Evolutionary conservation across 2,797 vertebrate species (phyloP).

Genomic region (Tragelaphus eurycerus): DNA sequence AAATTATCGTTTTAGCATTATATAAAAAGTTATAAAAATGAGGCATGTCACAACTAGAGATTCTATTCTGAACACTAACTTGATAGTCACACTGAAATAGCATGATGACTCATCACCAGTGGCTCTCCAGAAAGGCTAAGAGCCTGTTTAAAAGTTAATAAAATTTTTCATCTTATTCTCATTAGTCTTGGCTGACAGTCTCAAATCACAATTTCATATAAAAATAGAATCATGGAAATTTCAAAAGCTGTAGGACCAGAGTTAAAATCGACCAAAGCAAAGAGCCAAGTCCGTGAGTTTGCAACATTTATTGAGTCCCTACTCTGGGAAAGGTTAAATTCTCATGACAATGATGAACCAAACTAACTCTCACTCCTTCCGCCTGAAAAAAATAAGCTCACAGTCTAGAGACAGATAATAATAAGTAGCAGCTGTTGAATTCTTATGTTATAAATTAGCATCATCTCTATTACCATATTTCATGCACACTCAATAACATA

Average conservation of each 20-base stretch:
- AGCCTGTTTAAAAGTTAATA: constrained; percentile 72
- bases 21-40: constrained; percentile 70
- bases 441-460: not conserved
- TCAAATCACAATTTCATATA: constrained; percentile 50
- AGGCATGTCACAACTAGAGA: constrained; percentile 55
- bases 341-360: not conserved
- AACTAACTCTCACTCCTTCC: not conserved
- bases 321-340: not conserved
- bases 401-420: not conserved
- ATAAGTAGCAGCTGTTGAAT: not conserved
- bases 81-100: constrained; percentile 61
- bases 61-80: constrained; percentile 61
- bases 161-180: constrained; percentile 60
- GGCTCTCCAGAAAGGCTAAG: constrained; percentile 52
- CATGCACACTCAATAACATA: not conserved
- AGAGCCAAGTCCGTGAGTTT: not conserved
- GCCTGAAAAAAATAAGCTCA: not conserved
- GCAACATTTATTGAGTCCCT: not conserved
- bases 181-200: constrained; percentile 66
- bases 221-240: constrained; percentile 66
- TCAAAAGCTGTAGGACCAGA: constrained; percentile 45
- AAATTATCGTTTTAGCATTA: constrained; percentile 54
- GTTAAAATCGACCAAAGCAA: constrained; percentile 10
- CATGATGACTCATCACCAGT: constrained; percentile 52
- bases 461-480: not conserved